A percentile compares a stretch with the other conserved stretches of the same genome.
These are phyloP conservation scores for Hypotaenidia okinawae DNA, from an alignment of 2,797 vertebrate genomes.

Conservation along the genomic window DNA sequence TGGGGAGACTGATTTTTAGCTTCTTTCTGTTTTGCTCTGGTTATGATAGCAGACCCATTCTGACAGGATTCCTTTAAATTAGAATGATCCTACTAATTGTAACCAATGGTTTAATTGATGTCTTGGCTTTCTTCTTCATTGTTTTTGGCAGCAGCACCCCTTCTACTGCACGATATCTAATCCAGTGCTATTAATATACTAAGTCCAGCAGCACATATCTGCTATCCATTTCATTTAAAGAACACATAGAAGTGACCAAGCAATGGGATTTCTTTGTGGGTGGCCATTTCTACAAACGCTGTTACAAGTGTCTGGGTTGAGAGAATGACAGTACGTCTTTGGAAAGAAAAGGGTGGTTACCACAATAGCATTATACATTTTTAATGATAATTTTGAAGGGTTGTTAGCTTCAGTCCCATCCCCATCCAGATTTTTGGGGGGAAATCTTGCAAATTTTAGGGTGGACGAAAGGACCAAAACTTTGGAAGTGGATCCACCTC, in stretches of 20 bases:
- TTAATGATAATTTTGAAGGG: background rate
- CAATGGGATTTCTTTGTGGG: background rate
- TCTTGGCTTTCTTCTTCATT: background rate
- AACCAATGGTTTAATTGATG: slow-evolving; percentile 21
- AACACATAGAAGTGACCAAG: background rate
- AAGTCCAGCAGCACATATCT: background rate
- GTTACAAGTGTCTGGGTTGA: background rate
- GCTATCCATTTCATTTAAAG: background rate
- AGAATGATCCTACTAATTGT: slow-evolving; percentile 8
- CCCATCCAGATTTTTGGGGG: background rate
- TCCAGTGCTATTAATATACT: background rate
- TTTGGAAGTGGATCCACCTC: background rate
- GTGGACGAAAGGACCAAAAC: background rate
- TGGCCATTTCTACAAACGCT: background rate
- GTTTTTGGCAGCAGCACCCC: slow-evolving; percentile 17
- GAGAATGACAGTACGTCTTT: background rate
- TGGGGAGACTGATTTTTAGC: background rate
- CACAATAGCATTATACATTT: background rate
- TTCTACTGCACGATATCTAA: background rate
- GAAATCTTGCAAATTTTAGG: background rate
- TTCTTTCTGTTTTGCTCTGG: background rate
- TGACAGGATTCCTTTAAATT: slow-evolving; percentile 30
- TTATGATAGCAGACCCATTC: background rate
- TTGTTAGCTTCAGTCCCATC: background rate
- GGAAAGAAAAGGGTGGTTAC: background rate